Conservation (phyloP, 1,140 invertebrate species). For the Sinonovacula constricta region DNA sequence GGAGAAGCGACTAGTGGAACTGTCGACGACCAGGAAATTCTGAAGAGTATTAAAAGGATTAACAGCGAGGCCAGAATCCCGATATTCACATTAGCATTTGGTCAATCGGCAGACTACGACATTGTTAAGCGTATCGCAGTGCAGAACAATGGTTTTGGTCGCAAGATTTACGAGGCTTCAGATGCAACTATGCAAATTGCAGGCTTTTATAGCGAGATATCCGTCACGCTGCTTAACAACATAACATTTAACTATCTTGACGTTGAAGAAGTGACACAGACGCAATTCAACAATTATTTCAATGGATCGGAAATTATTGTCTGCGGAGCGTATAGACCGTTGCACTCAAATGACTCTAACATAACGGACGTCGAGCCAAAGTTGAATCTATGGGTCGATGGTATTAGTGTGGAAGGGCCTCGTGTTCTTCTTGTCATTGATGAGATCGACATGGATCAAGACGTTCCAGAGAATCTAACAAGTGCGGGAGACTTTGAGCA, state of each 20-base stretch:
- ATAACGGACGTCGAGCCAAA: too few species aligned
- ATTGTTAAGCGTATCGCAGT: too few species aligned
- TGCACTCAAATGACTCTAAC: too few species aligned
- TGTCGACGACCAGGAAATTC: slow-evolving; percentile 81
- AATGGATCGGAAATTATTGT: slow-evolving; percentile 65
- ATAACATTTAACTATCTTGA: slow-evolving; percentile 57
- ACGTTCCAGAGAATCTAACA: too few species aligned
- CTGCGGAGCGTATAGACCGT: too few species aligned
- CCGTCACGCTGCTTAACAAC: slow-evolving; percentile 43
- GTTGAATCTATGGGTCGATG: too few species aligned
- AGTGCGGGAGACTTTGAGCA: slow-evolving; percentile 48
- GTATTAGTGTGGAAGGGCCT: not conserved
- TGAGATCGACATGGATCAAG: slow-evolving; percentile 5
- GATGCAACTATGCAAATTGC: slow-evolving; percentile 85
- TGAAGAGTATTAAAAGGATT: slow-evolving; percentile 70
- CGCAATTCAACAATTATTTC: slow-evolving; percentile 62
- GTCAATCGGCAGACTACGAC: slow-evolving; percentile 84
- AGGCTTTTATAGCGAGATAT: too few species aligned
- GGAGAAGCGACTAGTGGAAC: slow-evolving; percentile 85
- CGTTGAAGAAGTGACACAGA: too few species aligned
- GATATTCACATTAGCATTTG: slow-evolving; percentile 86
- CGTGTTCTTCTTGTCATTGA: not conserved
- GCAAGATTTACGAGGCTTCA: slow-evolving; percentile 86
- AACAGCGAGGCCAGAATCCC: slow-evolving; percentile 60
- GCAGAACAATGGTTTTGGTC: too few species aligned